Conservation (phyloP, 2,888 invertebrate genomes). For the Criorhina ranunculi region DNA sequence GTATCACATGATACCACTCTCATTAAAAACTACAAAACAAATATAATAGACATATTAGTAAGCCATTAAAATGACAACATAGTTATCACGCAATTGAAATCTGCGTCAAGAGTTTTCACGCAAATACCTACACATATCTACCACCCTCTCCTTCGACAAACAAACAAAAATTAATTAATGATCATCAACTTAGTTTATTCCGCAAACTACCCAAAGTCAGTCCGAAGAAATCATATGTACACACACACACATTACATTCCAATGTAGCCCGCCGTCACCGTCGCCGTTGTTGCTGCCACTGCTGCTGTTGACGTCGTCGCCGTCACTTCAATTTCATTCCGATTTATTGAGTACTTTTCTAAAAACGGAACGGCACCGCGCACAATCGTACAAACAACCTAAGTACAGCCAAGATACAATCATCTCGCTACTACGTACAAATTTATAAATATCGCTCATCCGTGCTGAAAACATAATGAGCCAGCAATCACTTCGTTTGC, state of each 20-base stretch:
- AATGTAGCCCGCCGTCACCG: too few relatives aligned
- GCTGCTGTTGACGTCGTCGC: constrained; percentile 22
- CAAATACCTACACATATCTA: constrained; percentile 11
- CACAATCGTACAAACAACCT: constrained; percentile 46
- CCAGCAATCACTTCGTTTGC: constrained; percentile 70
- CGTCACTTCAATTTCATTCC: constrained; percentile 75
- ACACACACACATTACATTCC: constrained; percentile 48
- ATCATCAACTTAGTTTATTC: constrained; percentile 31
- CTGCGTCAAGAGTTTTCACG: constrained; percentile 42
- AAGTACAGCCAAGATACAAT: constrained; percentile 61
- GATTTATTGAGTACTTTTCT: constrained; percentile 75
- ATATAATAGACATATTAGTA: constrained; percentile 36
- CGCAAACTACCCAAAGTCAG: constrained; percentile 34
- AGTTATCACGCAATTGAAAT: constrained; percentile 55
- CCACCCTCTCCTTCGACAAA: constrained; percentile 37
- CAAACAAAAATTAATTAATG: constrained; percentile 13
- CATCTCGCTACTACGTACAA: constrained; percentile 65
- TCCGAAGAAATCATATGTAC: constrained; percentile 59
- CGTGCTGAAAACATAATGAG: constrained; percentile 73
- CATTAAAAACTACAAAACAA: constrained; percentile 41
- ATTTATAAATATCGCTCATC: constrained; percentile 73
- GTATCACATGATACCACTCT: constrained; percentile 14
- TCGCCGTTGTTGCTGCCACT: neutral
- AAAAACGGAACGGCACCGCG: constrained; percentile 72
- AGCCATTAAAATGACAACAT: constrained; percentile 23